Conservation (phyloP, 2,888 invertebrate species). For the Thymelicus acteon region DNA sequence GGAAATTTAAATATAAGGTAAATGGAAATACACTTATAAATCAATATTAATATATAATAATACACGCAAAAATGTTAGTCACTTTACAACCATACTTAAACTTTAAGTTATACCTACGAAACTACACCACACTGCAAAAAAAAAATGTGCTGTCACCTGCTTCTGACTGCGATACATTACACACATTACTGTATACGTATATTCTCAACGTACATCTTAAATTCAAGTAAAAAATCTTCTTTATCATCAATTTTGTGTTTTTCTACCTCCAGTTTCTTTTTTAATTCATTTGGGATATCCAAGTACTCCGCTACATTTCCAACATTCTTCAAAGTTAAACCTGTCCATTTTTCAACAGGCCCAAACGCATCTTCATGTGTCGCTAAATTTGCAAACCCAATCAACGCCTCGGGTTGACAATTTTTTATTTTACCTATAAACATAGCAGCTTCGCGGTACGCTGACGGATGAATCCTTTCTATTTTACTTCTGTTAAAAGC, state of each 20-base stretch:
- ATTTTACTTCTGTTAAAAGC: constrained; percentile 83
- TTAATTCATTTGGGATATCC: constrained; percentile 1
- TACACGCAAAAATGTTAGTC: too few relatives aligned
- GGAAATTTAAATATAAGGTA: too few relatives aligned
- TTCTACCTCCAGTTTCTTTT: neutral
- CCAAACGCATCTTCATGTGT: constrained; percentile 75
- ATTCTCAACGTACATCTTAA: neutral
- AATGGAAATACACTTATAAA: too few relatives aligned
- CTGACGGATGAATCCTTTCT: constrained; percentile 77
- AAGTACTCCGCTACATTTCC: constrained; percentile 74
- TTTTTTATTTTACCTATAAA: constrained; percentile 73
- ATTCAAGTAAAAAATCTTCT: neutral
- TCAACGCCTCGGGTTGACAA: constrained; percentile 71
- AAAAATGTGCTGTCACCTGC: too few relatives aligned
- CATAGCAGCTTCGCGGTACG: constrained; percentile 78
- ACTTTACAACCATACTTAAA: too few relatives aligned
- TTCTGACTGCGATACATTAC: too few relatives aligned
- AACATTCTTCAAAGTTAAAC: constrained; percentile 59
- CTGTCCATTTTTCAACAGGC: constrained; percentile 65
- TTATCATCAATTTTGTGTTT: neutral
- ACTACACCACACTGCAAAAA: too few relatives aligned
- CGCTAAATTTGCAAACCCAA: constrained; percentile 77
- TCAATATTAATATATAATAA: too few relatives aligned
- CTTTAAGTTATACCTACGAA: too few relatives aligned
- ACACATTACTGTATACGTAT: neutral